phyloP scores from a whole-genome alignment of 1,140 invertebrate genomes.

The Popillia japonica region DNA sequence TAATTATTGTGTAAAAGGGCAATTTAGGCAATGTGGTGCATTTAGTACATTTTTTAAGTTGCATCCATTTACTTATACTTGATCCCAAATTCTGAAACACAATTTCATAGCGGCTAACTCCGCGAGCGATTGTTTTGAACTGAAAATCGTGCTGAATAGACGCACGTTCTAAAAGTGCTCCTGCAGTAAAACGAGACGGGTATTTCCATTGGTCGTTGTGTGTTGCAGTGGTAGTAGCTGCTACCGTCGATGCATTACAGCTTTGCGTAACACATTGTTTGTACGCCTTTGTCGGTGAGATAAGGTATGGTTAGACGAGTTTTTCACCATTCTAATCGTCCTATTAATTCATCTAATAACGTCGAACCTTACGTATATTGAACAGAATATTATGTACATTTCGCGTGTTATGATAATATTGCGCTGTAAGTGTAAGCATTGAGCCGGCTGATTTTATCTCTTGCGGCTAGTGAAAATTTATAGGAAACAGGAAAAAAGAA shows the following conservation, averaged over 20 bases:
- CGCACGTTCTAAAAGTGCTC: conserved; percentile 29
- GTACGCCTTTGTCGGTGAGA: conserved; percentile 16
- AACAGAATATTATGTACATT: conserved; percentile 7
- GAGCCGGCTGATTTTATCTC: neutral
- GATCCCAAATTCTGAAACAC: neutral
- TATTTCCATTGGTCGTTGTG: neutral
- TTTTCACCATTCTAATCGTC: neutral
- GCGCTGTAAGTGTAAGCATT: neutral
- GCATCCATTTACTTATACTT: no score
- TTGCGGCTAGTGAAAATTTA: neutral
- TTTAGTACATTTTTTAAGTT: no score
- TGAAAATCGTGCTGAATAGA: conserved; percentile 7
- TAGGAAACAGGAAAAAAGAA: neutral
- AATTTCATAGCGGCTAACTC: neutral
- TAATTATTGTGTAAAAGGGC: neutral
- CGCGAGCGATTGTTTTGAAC: neutral
- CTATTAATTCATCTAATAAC: conserved; percentile 18
- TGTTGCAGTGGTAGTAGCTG: neutral
- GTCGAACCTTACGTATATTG: neutral
- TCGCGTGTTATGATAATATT: conserved; percentile 1
- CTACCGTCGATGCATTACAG: neutral
- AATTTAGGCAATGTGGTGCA: no score
- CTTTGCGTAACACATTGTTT: neutral
- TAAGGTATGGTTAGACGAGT: neutral
- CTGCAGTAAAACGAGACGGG: neutral